A percentile compares a stretch with the other conserved stretches of the same genome.
Conservation (phyloP, 2,113 vertebrate genomes). For the Rhinolophus ferrumequinum region DNA sequence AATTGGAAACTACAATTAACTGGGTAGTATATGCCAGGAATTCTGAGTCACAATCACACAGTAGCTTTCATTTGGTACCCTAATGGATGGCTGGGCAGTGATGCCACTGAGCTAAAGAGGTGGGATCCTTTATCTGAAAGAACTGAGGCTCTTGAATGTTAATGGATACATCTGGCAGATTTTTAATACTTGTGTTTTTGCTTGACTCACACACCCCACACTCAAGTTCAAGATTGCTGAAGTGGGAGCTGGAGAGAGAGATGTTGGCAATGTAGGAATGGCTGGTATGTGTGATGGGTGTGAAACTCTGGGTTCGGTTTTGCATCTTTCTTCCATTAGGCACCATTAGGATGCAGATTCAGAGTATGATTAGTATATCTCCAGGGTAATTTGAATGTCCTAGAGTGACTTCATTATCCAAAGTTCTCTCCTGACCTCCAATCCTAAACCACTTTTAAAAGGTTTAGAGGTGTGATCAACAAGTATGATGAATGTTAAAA, state of each 20-base stretch:
- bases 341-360: neutral
- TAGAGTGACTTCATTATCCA: neutral
- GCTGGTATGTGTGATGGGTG: neutral
- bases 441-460: neutral
- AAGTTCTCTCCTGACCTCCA: neutral
- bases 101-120: neutral
- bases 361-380: neutral
- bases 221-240: neutral
- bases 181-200: neutral
- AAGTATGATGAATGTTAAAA: too few relatives aligned
- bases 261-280: neutral
- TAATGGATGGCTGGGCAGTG: neutral
- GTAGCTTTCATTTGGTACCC: neutral
- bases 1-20: conserved; percentile 62
- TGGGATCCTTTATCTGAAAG: neutral
- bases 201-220: neutral
- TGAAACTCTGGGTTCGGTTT: neutral
- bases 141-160: neutral
- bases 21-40: conserved; percentile 48
- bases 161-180: neutral
- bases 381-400: neutral
- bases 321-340: neutral
- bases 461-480: neutral
- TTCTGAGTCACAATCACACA: conserved; percentile 55
- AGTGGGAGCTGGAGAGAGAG: neutral